Base-by-base conservation (phyloP, 2,888 invertebrate genomes). In the Atethmia centrago region DNA sequence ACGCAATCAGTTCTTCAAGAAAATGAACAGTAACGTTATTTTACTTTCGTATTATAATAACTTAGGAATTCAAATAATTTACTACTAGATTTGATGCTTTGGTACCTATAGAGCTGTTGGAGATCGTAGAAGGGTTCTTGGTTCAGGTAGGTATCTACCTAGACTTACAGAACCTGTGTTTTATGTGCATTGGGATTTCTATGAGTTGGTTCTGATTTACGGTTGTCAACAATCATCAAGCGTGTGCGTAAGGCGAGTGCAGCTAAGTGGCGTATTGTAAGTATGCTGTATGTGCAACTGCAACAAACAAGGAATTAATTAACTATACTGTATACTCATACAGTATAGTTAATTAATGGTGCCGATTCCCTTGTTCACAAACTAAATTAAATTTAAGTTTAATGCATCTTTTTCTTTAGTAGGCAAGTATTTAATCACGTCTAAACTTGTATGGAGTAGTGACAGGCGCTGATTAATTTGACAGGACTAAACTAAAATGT, bases 1-100 rank as follows among this genome's bases (percentile, higher is more conserved):
- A 95, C 91, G 97, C 88, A 85, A 88, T 3, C 77, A 91, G 1
- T 94, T 93, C 79, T 90, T 90, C 19, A 92, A 94, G 8, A 96
- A 96, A 76, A 96, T 96, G 88, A 89, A 89, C 77, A 90, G 96
- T 96, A 88, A 66, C 8, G 25, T 31, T 21, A 5, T n/a, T 78
- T 69, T 31, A 14, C 12, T 51, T 64, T 28, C 28, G 10, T 56
- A 40, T 19, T 73, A 2, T 7, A 53, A 36, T 70, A 40, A 21
- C 47, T 45, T 36, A 28, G 2, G 14, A 70, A n/a, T 42, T 64
- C 3, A 31, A 51, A 51, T 69, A 28, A 47, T 47, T 49, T 19
- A 19, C 21, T 25, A 28, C 21, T 16, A 40, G 8, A 51, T 36
- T 65, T 49, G 16, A 31, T 61, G 42, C 62, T 63, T 68, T 45